These are phyloP conservation scores for Microctonus aethiopoides DNA, from an alignment of 2,888 invertebrate genomes.

Conservation along the genomic window DNA sequence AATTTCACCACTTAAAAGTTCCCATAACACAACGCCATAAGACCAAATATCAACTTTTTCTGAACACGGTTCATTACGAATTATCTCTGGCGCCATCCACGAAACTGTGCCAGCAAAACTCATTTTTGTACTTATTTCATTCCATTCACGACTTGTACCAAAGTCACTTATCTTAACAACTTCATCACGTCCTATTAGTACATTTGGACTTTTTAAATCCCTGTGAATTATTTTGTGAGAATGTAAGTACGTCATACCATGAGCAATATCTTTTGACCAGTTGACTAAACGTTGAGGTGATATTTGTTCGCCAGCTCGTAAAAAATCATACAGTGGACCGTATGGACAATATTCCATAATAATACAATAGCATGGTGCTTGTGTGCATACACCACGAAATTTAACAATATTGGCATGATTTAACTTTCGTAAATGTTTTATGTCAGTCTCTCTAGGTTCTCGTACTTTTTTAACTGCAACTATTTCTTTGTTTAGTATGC, in stretches of 20 bases:
- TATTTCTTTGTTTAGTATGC: conserved; percentile 81
- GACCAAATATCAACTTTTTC: conserved; percentile 99
- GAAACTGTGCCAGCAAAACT: conserved; percentile 98
- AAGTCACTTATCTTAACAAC: conserved; percentile 97
- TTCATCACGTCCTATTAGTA: conserved; percentile 83
- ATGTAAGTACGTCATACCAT: conserved; percentile 97
- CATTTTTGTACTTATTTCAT: conserved; percentile 95
- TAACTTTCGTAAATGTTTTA: conserved; percentile 89
- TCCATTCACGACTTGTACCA: conserved; percentile 95
- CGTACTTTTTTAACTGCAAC: conserved; percentile 97
- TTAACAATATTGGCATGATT: conserved; percentile 96
- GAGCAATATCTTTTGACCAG: conserved; percentile 96
- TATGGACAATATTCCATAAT: conserved; percentile 99
- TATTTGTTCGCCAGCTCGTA: conserved; percentile 85
- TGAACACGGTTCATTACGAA: conserved; percentile 94
- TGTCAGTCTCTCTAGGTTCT: conserved; percentile 92
- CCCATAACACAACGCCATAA: conserved; percentile 98
- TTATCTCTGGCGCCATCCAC: conserved; percentile 99
- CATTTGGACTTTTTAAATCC: conserved; percentile 98
- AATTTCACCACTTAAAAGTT: conserved; percentile 92
- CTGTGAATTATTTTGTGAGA: conserved; percentile 96
- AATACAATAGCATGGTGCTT: conserved; percentile 91
- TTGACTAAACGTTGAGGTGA: conserved; percentile 87
- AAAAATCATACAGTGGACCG: conserved; percentile 92
- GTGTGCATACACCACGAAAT: conserved; percentile 94